phyloP scores from a whole-genome alignment of 2,113 vertebrate genomes.

The Marmota flaviventris region DNA sequence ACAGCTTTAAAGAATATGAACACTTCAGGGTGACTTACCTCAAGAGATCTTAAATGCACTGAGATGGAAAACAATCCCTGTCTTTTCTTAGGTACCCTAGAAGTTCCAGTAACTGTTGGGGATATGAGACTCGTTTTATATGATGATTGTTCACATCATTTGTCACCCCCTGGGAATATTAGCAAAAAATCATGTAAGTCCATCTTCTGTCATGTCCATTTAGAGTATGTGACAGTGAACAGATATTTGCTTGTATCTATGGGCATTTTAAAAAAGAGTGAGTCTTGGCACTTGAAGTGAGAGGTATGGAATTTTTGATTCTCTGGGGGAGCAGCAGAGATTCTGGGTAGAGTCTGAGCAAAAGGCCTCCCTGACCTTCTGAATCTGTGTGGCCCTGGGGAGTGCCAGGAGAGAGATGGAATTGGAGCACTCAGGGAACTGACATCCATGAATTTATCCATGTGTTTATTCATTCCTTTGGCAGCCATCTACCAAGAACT shows the following conservation, averaged over 20 bases:
- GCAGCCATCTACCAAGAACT: background rate
- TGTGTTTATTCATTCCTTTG: background rate
- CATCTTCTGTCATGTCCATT: background rate
- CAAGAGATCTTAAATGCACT: background rate
- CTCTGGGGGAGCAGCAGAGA: background rate
- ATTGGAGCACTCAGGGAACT: background rate
- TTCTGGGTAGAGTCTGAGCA: background rate
- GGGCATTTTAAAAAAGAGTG: background rate
- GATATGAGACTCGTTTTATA: background rate
- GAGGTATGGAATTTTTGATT: background rate
- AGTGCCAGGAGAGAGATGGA: background rate
- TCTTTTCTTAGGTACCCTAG: background rate
- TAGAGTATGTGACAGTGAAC: background rate
- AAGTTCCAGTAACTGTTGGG: background rate
- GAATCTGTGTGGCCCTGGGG: background rate
- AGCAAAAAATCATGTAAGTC: background rate
- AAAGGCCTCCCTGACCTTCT: background rate
- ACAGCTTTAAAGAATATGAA: background rate
- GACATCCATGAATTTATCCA: background rate
- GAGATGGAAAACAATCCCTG: background rate
- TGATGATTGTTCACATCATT: background rate
- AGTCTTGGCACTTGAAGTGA: background rate
- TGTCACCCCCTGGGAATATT: background rate
- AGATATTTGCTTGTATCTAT: background rate
- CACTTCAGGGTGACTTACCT: background rate